Conservation (phyloP, 2,113 vertebrate genomes). For the Crypturellus undulatus region DNA sequence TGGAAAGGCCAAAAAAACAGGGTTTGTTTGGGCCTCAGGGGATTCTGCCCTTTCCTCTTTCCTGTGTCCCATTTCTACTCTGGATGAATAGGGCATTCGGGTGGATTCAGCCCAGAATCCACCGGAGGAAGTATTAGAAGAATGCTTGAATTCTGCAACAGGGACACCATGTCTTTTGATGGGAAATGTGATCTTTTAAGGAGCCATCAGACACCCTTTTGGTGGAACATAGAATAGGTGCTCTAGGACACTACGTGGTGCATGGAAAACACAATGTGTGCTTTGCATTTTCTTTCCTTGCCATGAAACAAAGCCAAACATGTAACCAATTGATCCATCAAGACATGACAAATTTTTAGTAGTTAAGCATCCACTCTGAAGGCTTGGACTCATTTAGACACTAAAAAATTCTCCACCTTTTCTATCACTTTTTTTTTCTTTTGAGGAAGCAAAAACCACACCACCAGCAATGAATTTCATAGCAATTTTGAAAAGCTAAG, state of each 20-base stretch:
- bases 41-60: not conserved
- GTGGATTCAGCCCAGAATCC: not conserved
- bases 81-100: not conserved
- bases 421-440: not conserved
- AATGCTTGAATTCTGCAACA: not conserved
- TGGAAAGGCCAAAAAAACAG: not conserved
- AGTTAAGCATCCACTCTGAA: constrained; percentile 1
- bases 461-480: not conserved
- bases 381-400: not conserved
- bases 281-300: not conserved
- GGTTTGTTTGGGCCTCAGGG: not conserved
- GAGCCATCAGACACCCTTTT: not conserved
- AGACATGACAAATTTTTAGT: not conserved
- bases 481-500: not conserved
- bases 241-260: not conserved
- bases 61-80: not conserved
- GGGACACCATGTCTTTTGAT: not conserved
- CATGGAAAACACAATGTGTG: fast-evolving
- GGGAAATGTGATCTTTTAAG: not conserved
- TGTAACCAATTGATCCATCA: not conserved
- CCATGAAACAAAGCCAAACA: not conserved
- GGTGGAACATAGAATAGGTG: not conserved
- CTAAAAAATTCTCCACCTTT: not conserved
- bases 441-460: not conserved
- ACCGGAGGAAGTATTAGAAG: not conserved